Evolutionary conservation across 1,140 invertebrate genomes (phyloP).

Genomic region (Dolichoris vasculosae): DNA sequence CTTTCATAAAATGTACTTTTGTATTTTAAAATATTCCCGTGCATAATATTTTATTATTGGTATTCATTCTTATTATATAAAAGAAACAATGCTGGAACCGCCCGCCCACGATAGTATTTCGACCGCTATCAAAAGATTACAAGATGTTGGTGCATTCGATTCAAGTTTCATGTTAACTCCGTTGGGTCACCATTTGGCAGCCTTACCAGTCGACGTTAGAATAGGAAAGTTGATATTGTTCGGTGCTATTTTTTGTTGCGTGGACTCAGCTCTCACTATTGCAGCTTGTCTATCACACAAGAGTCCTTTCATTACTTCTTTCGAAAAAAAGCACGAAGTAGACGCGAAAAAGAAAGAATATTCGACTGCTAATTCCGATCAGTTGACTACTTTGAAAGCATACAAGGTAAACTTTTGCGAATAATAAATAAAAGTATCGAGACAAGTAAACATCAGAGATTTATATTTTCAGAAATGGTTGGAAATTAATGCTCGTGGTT

Average conservation of each 20-base stretch:
- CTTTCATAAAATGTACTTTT: too few relatives aligned
- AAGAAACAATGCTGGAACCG: conserved; percentile 85
- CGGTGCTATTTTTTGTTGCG: conserved; percentile 93
- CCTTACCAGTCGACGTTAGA: conserved; percentile 92
- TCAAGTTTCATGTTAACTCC: conserved; percentile 86
- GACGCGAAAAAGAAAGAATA: conserved; percentile 84
- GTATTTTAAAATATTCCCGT: too few relatives aligned
- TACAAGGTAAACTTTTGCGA: conserved; percentile 78
- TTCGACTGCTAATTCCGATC: conserved; percentile 84
- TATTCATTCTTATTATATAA: conserved; percentile 21
- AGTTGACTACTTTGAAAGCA: conserved; percentile 85
- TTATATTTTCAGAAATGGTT: conserved; percentile 81
- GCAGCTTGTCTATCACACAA: conserved; percentile 92
- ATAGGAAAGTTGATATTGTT: conserved; percentile 93
- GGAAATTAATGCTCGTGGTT: conserved; percentile 76
- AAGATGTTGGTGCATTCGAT: conserved; percentile 92
- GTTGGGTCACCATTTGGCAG: conserved; percentile 90
- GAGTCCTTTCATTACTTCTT: conserved; percentile 86
- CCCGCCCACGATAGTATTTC: conserved; percentile 85
- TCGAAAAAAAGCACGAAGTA: conserved; percentile 83
- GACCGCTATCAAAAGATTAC: conserved; percentile 83
- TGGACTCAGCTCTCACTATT: conserved; percentile 95
- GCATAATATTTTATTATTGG: background rate
- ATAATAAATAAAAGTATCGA: too few relatives aligned
- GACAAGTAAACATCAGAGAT: conserved; percentile 42